phyloP scores from a whole-genome alignment of 2,113 vertebrate species.

The Micronycteris hirsuta region DNA sequence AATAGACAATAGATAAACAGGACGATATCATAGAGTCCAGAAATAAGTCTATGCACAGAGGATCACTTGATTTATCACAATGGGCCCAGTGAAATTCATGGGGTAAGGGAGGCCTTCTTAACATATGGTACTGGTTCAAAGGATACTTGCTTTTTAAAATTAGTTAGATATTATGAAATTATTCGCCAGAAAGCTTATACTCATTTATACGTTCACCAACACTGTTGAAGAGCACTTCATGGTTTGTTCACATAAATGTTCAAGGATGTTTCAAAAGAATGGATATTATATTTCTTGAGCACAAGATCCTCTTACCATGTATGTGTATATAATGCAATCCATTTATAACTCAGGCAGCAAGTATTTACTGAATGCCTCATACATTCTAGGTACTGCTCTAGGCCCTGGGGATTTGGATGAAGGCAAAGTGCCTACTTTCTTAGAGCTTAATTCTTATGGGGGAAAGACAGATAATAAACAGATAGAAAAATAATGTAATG shows the following conservation, averaged over 20 bases:
- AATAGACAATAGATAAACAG: not conserved
- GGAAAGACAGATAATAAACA: not conserved
- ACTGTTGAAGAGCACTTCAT: not conserved
- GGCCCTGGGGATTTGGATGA: not conserved
- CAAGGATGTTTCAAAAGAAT: not conserved
- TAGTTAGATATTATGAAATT: not conserved
- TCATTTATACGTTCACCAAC: not conserved
- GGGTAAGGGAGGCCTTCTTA: not conserved
- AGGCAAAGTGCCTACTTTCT: conserved; percentile 1
- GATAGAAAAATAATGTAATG: not conserved
- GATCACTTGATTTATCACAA: not conserved
- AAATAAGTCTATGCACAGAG: not conserved
- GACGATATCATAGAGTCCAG: not conserved
- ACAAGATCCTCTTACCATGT: conserved; percentile 4
- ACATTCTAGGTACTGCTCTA: not conserved
- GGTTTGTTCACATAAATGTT: not conserved
- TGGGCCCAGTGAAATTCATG: not conserved
- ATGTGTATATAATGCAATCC: not conserved
- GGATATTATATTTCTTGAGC: conserved; percentile 23
- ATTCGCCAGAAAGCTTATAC: not conserved
- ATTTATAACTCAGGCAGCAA: not conserved
- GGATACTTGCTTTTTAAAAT: conserved; percentile 17
- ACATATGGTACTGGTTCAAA: not conserved
- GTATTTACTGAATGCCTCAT: conserved; percentile 26
- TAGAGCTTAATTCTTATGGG: not conserved